phyloP scores from a whole-genome alignment of 2,797 vertebrate genomes.

The Betta splendens region DNA sequence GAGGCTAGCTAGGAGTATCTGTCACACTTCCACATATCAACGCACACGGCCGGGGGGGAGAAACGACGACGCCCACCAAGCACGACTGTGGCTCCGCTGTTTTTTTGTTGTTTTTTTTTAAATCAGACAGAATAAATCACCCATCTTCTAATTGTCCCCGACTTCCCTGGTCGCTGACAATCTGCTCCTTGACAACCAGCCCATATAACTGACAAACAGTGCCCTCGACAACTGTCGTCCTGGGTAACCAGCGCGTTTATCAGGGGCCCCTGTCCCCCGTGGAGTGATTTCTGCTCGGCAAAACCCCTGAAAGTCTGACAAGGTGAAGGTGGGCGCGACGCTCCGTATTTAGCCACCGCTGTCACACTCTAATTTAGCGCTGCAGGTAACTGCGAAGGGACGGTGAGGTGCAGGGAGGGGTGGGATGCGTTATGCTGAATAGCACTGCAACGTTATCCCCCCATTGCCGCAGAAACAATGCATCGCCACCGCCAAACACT shows the following conservation, averaged over 20 bases:
- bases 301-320: conserved; percentile 65
- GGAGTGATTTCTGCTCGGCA: conserved; percentile 49
- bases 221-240: conserved; percentile 54
- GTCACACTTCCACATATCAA: conserved; percentile 62
- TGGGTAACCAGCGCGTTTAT: conserved; percentile 59
- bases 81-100: background rate
- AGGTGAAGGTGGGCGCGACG: conserved; percentile 55
- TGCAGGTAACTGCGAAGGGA: conserved; percentile 62
- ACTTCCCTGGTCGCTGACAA: conserved; percentile 71
- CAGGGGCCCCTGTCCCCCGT: conserved; percentile 47
- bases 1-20: conserved; percentile 52
- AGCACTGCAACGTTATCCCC: conserved; percentile 68
- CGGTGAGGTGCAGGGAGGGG: background rate
- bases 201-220: conserved; percentile 73
- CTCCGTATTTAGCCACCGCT: conserved; percentile 66
- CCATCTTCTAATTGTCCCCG: conserved; percentile 69
- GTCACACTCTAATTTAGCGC: conserved; percentile 67
- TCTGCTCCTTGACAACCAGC: conserved; percentile 73
- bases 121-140: conserved; percentile 61
- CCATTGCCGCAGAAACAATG: conserved; percentile 72
- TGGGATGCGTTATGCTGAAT: conserved; percentile 69
- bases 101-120: too few species aligned
- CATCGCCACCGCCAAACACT: conserved; percentile 61
- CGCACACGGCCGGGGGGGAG: conserved; percentile 24
- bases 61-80: conserved; percentile 25